Evolutionary conservation across 2,888 invertebrate species (phyloP).

Genomic region (Papilio gigon): DNA sequence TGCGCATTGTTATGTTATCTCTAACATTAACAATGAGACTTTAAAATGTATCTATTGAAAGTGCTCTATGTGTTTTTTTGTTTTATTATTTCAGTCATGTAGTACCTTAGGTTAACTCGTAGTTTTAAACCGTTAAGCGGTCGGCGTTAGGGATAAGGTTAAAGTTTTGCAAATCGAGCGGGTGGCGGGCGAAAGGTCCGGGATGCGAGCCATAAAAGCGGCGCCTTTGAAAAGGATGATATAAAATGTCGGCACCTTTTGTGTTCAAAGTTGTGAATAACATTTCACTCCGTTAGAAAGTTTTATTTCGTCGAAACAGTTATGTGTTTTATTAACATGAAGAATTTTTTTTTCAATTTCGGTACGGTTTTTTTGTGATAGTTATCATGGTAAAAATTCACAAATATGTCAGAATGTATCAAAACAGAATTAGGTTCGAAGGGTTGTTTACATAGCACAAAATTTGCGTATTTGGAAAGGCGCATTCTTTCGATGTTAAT

Average conservation of each 20-base stretch:
- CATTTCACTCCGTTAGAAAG: constrained; percentile 62
- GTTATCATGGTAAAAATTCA: neutral
- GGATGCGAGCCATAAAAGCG: constrained; percentile 64
- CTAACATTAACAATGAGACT: constrained; percentile 30
- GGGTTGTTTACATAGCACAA: neutral
- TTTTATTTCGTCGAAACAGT: constrained; percentile 72
- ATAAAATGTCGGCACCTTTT: constrained; percentile 73
- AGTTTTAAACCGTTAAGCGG: constrained; percentile 52
- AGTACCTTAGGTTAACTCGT: constrained; percentile 27
- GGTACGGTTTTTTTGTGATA: neutral
- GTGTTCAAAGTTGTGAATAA: constrained; percentile 56
- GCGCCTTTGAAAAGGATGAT: constrained; percentile 62
- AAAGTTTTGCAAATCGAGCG: constrained; percentile 65
- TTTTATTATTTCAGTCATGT: constrained; percentile 31
- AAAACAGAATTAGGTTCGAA: neutral
- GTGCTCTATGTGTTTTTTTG: constrained; percentile 21
- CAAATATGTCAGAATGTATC: neutral
- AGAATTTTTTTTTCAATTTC: neutral
- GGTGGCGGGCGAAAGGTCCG: constrained; percentile 64
- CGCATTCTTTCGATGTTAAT: too few species aligned
- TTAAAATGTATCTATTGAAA: constrained; percentile 14
- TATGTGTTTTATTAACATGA: constrained; percentile 49
- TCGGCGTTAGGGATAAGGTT: constrained; percentile 59
- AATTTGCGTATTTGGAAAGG: neutral
- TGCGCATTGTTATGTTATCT: constrained; percentile 37